Percentiles rank a stretch among this genome's conserved stretches.
These are phyloP conservation scores for Steinernema feltiae DNA, from an alignment of 1,140 invertebrate species.

Conservation along the genomic window DNA sequence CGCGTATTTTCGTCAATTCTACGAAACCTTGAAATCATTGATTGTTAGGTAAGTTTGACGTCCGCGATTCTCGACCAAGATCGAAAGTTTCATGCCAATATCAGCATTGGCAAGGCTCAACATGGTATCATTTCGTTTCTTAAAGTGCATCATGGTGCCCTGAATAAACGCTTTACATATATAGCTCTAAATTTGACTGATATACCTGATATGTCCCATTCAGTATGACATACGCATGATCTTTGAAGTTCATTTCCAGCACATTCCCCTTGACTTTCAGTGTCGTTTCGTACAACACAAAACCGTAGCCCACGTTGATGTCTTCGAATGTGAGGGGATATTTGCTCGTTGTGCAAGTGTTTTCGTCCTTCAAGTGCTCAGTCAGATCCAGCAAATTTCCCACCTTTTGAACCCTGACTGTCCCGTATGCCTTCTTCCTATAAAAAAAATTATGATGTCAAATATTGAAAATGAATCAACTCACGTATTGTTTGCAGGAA, in stretches of 20 bases:
- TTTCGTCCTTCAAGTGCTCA: neutral
- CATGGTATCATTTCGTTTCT: neutral
- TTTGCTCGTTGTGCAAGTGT: constrained; percentile 22
- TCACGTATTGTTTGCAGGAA: neutral
- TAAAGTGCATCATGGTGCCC: no score
- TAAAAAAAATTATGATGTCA: neutral
- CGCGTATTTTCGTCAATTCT: neutral
- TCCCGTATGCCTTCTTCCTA: constrained; percentile 33
- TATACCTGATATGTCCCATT: constrained; percentile 20
- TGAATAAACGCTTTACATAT: no score
- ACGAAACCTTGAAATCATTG: constrained; percentile 31
- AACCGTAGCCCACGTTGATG: constrained; percentile 44
- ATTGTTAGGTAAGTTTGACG: constrained; percentile 40
- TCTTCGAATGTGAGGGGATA: constrained; percentile 47
- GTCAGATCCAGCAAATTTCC: neutral
- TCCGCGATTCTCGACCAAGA: constrained; percentile 42
- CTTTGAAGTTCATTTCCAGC: constrained; percentile 28
- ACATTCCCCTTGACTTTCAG: constrained; percentile 29
- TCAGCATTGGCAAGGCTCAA: constrained; percentile 1
- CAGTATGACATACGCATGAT: constrained; percentile 32
- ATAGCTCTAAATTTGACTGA: no score
- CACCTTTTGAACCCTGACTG: neutral
- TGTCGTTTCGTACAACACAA: constrained; percentile 45
- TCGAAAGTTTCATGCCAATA: constrained; percentile 15
- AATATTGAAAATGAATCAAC: neutral